phyloP scores from a whole-genome alignment of 2,113 vertebrate genomes.

The Aegotheles bennettii region DNA sequence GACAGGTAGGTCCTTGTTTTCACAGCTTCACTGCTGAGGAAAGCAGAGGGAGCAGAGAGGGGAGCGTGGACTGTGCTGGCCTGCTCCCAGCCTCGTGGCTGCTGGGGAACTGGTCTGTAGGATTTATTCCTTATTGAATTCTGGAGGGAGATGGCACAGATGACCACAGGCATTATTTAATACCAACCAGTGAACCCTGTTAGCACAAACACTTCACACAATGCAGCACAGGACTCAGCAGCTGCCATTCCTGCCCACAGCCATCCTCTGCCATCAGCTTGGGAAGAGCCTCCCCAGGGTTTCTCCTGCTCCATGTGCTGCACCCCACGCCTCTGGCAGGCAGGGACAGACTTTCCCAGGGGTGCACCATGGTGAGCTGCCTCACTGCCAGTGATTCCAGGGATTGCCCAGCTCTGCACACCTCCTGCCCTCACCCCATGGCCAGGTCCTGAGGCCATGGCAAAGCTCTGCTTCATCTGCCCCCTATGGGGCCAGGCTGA shows the following conservation, averaged over 20 bases:
- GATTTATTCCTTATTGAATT: not conserved
- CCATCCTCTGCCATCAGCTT: too few species aligned
- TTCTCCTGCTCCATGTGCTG: too few species aligned
- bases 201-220: not conserved
- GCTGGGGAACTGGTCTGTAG: not conserved
- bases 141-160: not conserved
- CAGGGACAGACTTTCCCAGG: too few species aligned
- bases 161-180: not conserved
- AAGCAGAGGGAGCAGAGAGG: not conserved
- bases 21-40: not conserved
- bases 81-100: not conserved
- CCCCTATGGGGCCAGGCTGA: too few species aligned
- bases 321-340: too few species aligned
- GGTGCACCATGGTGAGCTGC: too few species aligned
- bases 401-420: fast-evolving
- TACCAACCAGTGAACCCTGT: not conserved
- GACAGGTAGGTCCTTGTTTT: not conserved
- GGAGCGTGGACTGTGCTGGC: not conserved
- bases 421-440: not conserved
- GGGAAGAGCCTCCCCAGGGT: too few species aligned
- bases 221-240: too few species aligned
- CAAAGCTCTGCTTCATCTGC: not conserved
- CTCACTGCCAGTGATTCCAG: too few species aligned
- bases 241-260: too few species aligned
- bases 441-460: fast-evolving